Evolutionary conservation across 2,888 invertebrate genomes (phyloP).

Genomic region (Dryobotodes eremita): DNA sequence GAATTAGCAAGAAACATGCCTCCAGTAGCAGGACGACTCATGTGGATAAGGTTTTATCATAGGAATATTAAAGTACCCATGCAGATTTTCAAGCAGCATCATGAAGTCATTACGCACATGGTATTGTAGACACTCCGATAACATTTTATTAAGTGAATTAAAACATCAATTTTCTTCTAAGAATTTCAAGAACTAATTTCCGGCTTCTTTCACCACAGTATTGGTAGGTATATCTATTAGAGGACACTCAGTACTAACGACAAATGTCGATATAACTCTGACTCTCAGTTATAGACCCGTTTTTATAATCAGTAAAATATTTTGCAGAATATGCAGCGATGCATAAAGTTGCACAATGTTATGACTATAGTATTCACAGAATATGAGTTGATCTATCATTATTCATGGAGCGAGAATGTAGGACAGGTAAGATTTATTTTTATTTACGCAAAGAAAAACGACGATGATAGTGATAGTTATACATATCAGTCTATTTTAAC

Average conservation of each 20-base stretch:
- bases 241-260: not conserved
- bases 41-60: slow-evolving; percentile 95
- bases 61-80: slow-evolving; percentile 94
- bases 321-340: slow-evolving; percentile 92
- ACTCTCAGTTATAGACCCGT: not conserved
- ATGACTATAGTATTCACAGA: slow-evolving; percentile 95
- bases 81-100: slow-evolving; percentile 88
- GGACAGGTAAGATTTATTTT: slow-evolving; percentile 90
- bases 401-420: slow-evolving; percentile 94
- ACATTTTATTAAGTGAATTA: not conserved
- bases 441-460: not conserved
- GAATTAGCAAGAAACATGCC: slow-evolving; percentile 94
- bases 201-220: not conserved
- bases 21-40: slow-evolving; percentile 94
- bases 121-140: slow-evolving; percentile 64
- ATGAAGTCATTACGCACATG: slow-evolving; percentile 87
- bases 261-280: not conserved
- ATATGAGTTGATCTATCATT: slow-evolving; percentile 95
- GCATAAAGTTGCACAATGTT: slow-evolving; percentile 95
- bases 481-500: not conserved
- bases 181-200: not conserved
- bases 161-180: not conserved
- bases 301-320: not conserved
- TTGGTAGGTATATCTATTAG: not conserved
- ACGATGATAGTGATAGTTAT: not conserved